phyloP scores from a whole-genome alignment of 1,140 invertebrate genomes.

The Drosophila kohkoa region DNA sequence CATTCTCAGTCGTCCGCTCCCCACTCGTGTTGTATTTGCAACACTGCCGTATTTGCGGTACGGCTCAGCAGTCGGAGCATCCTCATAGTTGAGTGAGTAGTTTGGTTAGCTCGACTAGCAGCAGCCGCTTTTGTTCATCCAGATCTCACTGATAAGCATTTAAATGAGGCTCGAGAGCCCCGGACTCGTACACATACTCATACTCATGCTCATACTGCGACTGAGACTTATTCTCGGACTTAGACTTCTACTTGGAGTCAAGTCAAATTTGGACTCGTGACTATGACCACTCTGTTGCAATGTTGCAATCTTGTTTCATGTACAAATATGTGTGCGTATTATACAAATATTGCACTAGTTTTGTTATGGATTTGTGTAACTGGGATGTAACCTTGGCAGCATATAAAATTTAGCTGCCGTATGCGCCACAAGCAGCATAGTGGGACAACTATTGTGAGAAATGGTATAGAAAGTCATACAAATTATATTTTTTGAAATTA shows the following conservation, averaged over 20 bases:
- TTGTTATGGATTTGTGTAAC: constrained; percentile 82
- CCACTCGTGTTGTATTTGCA: constrained; percentile 12
- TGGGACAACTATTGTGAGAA: constrained; percentile 20
- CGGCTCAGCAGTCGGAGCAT: constrained; percentile 53
- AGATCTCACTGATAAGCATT: constrained; percentile 82
- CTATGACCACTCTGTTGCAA: constrained; percentile 43
- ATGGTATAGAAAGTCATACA: background rate
- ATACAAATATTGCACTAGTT: constrained; percentile 82
- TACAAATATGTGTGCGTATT: constrained; percentile 75
- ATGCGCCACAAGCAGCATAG: constrained; percentile 39
- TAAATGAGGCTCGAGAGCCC: constrained; percentile 70
- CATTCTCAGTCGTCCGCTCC: background rate
- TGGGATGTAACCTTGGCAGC: constrained; percentile 77
- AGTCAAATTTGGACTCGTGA: constrained; percentile 36
- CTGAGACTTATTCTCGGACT: constrained; percentile 13
- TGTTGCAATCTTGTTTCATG: constrained; percentile 55
- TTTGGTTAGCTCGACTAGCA: constrained; percentile 63
- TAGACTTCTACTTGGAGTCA: constrained; percentile 20
- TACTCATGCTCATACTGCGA: background rate
- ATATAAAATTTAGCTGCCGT: constrained; percentile 51
- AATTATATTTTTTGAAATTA: background rate
- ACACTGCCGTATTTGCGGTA: constrained; percentile 59
- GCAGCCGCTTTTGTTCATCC: constrained; percentile 81
- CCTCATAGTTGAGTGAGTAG: constrained; percentile 71
- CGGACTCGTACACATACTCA: constrained; percentile 6